Evolutionary conservation across 2,797 vertebrate genomes (phyloP).

Genomic region (Pseudochromis fuscus): DNA sequence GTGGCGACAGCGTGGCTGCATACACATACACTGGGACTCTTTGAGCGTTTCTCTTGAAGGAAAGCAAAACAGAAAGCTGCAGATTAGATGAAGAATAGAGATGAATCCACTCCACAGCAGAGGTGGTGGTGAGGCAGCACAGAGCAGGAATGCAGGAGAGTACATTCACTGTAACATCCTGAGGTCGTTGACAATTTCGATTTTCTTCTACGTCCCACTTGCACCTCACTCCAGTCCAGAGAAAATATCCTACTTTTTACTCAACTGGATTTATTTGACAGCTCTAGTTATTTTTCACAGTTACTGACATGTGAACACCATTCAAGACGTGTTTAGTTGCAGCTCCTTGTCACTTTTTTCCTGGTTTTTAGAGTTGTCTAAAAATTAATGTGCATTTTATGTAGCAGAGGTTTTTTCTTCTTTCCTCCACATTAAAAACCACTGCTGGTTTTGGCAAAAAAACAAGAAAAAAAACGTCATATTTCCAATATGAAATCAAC

Average conservation of each 20-base stretch:
- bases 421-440: not conserved
- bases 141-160: conserved; percentile 2
- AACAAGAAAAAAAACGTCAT: too few relatives aligned
- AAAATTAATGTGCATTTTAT: too few relatives aligned
- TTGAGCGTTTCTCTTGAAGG: not conserved
- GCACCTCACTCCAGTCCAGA: not conserved
- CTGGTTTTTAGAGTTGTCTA: too few relatives aligned
- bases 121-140: not conserved
- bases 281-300: not conserved
- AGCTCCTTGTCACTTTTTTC: not conserved
- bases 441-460: too few relatives aligned
- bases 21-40: not conserved
- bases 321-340: not conserved
- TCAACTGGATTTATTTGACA: not conserved
- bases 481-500: too few relatives aligned
- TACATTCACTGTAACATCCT: not conserved
- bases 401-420: too few relatives aligned
- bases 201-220: not conserved
- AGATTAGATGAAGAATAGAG: conserved; percentile 36
- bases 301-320: not conserved
- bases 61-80: conserved; percentile 14
- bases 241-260: not conserved
- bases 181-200: not conserved
- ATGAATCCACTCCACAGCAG: conserved; percentile 6
- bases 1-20: not conserved